Conservation (phyloP, 2,888 invertebrate species). For the Nomada ruficornis region DNA sequence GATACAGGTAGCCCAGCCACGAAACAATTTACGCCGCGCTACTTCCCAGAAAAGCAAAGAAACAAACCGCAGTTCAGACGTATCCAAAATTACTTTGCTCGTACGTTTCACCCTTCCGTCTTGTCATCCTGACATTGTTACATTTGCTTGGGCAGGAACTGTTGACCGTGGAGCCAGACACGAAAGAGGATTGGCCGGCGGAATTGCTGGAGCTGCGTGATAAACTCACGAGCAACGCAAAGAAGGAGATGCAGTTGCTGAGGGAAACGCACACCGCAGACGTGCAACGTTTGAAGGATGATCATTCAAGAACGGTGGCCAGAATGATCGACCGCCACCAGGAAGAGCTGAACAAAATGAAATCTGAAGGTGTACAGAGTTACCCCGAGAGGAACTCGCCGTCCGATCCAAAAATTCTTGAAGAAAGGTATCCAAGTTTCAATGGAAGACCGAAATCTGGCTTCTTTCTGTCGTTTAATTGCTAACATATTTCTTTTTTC, state of each 20-base stretch:
- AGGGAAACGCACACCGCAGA: slow-evolving; percentile 87
- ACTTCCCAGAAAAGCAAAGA: neutral
- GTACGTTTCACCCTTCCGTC: neutral
- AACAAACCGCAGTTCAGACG: neutral
- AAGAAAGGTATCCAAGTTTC: slow-evolving; percentile 86
- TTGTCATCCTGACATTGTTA: neutral
- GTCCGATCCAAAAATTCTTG: slow-evolving; percentile 82
- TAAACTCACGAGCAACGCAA: slow-evolving; percentile 89
- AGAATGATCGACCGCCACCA: slow-evolving; percentile 74
- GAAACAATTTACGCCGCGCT: slow-evolving; percentile 2
- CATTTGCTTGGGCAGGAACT: slow-evolving; percentile 86
- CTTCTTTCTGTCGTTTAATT: neutral
- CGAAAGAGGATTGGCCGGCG: slow-evolving; percentile 90
- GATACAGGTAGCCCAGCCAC: slow-evolving; percentile 88
- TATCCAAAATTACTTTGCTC: neutral
- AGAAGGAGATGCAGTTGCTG: slow-evolving; percentile 86
- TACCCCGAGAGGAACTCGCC: neutral
- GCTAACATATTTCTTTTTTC: neutral
- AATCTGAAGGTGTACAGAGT: slow-evolving; percentile 20
- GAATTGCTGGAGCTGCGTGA: slow-evolving; percentile 90
- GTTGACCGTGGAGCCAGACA: slow-evolving; percentile 88
- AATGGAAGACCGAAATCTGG: neutral
- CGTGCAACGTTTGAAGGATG: slow-evolving; percentile 84
- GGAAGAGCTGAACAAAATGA: slow-evolving; percentile 73
- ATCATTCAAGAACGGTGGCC: slow-evolving; percentile 68